phyloP scores from a whole-genome alignment of 2,888 invertebrate genomes.

The Tetropium fuscum region DNA sequence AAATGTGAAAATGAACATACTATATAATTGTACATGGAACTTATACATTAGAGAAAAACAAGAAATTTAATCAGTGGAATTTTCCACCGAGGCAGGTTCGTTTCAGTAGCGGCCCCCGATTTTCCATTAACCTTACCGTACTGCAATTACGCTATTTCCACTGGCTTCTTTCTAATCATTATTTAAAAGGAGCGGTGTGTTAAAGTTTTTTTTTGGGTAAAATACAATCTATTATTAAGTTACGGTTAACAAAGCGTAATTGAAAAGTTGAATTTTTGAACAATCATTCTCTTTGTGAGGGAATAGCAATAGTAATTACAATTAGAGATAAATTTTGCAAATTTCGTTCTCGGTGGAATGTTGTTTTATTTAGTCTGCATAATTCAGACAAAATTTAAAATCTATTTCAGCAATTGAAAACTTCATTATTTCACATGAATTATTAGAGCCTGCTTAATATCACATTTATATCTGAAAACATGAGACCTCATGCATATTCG shows the following conservation, averaged over 20 bases:
- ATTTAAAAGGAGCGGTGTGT: constrained; percentile 1
- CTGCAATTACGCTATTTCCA: not conserved
- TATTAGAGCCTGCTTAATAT: no score
- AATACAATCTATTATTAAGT: constrained; percentile 9
- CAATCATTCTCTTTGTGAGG: not conserved
- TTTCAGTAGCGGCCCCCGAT: no score
- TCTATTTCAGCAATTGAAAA: no score
- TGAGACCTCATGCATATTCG: no score
- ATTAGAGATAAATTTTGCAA: not conserved
- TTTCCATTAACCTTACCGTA: not conserved
- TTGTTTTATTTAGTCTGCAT: not conserved
- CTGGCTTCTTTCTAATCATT: not conserved
- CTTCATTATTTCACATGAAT: not conserved
- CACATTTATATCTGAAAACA: no score
- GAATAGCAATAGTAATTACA: constrained; percentile 9
- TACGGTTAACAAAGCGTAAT: constrained; percentile 4
- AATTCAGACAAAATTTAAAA: no score
- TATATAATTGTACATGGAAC: no score
- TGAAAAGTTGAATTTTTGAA: constrained; percentile 6
- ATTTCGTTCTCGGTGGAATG: not conserved
- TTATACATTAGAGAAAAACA: no score
- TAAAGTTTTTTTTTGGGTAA: constrained; percentile 8
- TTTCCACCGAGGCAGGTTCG: no score
- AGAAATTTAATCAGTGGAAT: no score
- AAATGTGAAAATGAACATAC: no score